A percentile compares a stretch with the other conserved stretches of the same genome.
phyloP scores from a whole-genome alignment of 2,888 invertebrate species.

The Limnephilus rhombicus region DNA sequence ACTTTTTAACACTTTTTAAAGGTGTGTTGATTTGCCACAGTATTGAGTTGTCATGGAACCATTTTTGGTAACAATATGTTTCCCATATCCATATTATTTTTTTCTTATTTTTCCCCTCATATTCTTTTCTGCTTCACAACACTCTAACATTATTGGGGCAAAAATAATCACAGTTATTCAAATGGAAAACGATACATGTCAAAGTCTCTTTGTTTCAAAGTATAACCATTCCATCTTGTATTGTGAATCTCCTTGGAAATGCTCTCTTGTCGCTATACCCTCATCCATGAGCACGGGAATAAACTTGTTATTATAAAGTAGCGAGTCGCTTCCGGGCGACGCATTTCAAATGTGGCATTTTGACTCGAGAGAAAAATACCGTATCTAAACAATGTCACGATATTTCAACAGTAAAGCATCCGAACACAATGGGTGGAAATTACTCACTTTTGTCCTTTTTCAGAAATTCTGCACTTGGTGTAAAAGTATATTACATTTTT shows the following conservation, averaged over 20 bases:
- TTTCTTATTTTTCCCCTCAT: not conserved
- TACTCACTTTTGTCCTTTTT: not conserved
- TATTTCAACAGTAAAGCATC: not conserved
- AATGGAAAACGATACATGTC: not conserved
- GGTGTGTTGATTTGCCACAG: too few relatives aligned
- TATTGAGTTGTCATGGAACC: too few relatives aligned
- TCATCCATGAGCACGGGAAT: not conserved
- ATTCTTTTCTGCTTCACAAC: too few relatives aligned
- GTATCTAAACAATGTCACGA: not conserved
- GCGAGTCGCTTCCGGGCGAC: not conserved
- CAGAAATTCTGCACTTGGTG: not conserved
- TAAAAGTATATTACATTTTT: not conserved
- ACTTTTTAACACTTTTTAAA: too few relatives aligned
- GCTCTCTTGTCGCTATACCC: not conserved
- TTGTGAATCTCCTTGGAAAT: not conserved
- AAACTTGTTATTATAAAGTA: not conserved
- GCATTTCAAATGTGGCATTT: constrained; percentile 4
- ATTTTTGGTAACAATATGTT: not conserved
- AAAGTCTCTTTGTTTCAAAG: not conserved
- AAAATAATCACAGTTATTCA: too few relatives aligned
- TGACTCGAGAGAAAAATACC: not conserved
- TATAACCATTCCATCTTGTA: not conserved
- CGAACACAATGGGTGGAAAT: not conserved
- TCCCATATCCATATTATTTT: not conserved
- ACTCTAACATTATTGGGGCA: too few relatives aligned